A percentile compares a stretch with the other conserved stretches of the same genome.
Evolutionary conservation across 1,140 invertebrate genomes (phyloP).

Genomic region (Piezodorus guildinii): DNA sequence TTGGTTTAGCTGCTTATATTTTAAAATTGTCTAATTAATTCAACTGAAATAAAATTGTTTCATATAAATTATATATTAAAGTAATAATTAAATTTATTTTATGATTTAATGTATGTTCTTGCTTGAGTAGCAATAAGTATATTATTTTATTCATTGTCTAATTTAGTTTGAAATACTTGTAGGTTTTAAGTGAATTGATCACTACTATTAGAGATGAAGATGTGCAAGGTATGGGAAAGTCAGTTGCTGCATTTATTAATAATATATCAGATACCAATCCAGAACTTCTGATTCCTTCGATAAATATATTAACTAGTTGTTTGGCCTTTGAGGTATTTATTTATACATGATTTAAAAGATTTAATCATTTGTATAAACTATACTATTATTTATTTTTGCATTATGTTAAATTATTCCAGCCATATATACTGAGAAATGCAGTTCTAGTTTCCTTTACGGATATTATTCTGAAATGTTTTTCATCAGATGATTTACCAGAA

Average conservation of each 20-base stretch:
- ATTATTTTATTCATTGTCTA: too few relatives aligned
- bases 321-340: conserved; percentile 45
- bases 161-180: too few relatives aligned
- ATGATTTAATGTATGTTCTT: too few relatives aligned
- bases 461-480: conserved; percentile 49
- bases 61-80: too few relatives aligned
- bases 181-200: conserved; percentile 57
- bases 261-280: conserved; percentile 53
- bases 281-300: conserved; percentile 48
- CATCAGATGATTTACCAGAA: conserved; percentile 53
- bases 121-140: too few relatives aligned
- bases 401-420: conserved; percentile 37
- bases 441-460: conserved; percentile 66
- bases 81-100: too few relatives aligned
- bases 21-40: too few relatives aligned
- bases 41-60: too few relatives aligned
- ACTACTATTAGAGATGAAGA: conserved; percentile 43
- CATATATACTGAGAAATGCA: conserved; percentile 67
- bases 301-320: conserved; percentile 43
- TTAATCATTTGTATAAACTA: conserved; percentile 6
- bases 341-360: conserved; percentile 35
- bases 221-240: conserved; percentile 45
- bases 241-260: conserved; percentile 54
- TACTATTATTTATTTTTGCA: neutral
- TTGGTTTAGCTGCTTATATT: too few relatives aligned